Evolutionary conservation across 1,140 invertebrate genomes (phyloP).

Genomic region (Macrobrachium rosenbergii): DNA sequence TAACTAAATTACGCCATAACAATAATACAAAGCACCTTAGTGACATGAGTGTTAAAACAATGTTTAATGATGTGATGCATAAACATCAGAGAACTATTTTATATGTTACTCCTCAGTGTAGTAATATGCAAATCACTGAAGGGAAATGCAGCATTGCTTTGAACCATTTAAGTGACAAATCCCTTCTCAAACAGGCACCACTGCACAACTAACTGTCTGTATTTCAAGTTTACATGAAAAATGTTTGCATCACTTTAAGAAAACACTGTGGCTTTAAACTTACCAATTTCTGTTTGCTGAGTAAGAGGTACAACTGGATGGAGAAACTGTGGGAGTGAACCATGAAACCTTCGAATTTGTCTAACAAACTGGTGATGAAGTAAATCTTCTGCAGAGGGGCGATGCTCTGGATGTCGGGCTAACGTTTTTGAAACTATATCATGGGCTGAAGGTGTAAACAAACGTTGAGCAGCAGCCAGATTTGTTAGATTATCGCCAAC

Average conservation of each 20-base stretch:
- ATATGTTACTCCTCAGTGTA: too few relatives aligned
- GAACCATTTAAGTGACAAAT: too few relatives aligned
- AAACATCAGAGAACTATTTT: too few relatives aligned
- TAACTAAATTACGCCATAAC: too few relatives aligned
- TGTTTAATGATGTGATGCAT: too few relatives aligned
- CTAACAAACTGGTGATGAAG: constrained; percentile 45
- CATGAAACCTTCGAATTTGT: constrained; percentile 25
- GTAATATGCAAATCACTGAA: too few relatives aligned
- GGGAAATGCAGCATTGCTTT: too few relatives aligned
- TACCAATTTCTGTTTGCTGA: constrained; percentile 45
- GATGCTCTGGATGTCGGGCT: constrained; percentile 17
- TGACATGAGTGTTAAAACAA: too few relatives aligned
- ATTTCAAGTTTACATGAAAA: neutral
- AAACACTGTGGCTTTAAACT: neutral
- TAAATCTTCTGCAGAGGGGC: constrained; percentile 35
- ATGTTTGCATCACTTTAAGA: neutral
- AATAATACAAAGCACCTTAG: too few relatives aligned
- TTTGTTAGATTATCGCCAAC: constrained; percentile 48
- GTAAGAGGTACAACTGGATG: constrained; percentile 51
- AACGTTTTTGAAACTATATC: constrained; percentile 36
- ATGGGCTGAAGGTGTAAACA: constrained; percentile 42
- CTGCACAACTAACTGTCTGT: neutral
- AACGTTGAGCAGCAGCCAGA: constrained; percentile 43
- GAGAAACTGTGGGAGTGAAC: constrained; percentile 34
- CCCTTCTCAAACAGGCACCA: too few relatives aligned